Base-by-base conservation (phyloP, 2,797 vertebrate genomes). In the Sebastes steindachneri region DNA sequence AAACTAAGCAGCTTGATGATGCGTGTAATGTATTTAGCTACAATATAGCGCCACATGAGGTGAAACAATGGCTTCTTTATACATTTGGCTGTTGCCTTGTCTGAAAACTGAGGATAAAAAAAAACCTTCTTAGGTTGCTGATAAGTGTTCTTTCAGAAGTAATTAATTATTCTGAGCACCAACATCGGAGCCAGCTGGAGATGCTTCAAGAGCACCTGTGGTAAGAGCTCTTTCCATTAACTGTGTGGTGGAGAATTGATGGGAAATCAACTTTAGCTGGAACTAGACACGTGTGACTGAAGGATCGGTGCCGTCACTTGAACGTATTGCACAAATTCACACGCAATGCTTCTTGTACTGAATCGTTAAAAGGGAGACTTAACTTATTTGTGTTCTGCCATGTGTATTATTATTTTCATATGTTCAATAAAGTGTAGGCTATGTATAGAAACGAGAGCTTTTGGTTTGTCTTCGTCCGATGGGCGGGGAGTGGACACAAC, bases 371-470 rank as follows among this genome's bases (percentile, higher is more conserved):
- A 74, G 57, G 53, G 41, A 82, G 72, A 62, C 75, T 66, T 90
- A 77, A 80, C 83, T 87, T 85, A 83, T 89, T 88, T 89, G 33
- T 68, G 2, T 71, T 82, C 79, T 90, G 55, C 51, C 62, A 77
- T 88, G 88, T 91, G 75, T 90, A 80, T 57, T 45, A 17, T 80
- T 77, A 59, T 84, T 84, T 91, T 82, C 35, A 71, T 68, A 59
- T 86, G 77, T 79, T 88, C 26, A 95, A 91, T 92, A 93, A 95
- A 94, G 57, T 83, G 23, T 59, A 79, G 79, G 45, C 62, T 33
- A 53, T 69, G 66, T 67, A 79, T 84, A 68, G 59, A 83, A 86
- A 75, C 19, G 33, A 51, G 48, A 37, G 3, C 37, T 72, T n/a
- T 26, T 41, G 21, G 3, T 75, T 71, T 59, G 21, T 73, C 8